Base-by-base conservation (phyloP, 2,888 invertebrate species). In the Dryobotodes eremita region DNA sequence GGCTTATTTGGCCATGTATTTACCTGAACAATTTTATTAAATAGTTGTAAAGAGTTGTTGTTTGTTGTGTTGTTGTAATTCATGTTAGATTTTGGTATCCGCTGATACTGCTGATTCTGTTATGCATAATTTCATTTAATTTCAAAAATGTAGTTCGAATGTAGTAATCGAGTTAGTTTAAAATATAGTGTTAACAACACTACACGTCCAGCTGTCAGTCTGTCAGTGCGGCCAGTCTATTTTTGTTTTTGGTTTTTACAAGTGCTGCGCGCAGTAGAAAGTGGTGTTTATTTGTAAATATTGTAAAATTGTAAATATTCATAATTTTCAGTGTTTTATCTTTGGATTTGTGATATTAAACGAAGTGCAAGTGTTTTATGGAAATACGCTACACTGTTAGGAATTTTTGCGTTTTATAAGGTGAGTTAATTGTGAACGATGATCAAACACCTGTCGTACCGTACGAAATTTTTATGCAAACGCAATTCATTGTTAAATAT, bases 281-380 rank as follows among this genome's bases (percentile, higher is more conserved):
- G 94, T 94, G 93, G 90, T 93, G 90, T 94, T 91, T 95, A 95
- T 95, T 95, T 95, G 95, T 96, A 96, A 96, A 96, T 96, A 96
- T 93, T 95, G 93, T 88, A 90, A 89, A 92, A 90, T 91, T 93
- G 93, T 94, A 94, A 94, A 95, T 95, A 94, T 87, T 89, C 77
- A 75, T 85, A 66, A 83, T 88, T 91, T 90, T 90, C 89, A 88
- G 83, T 86, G 88, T 88, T 91, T 86, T 88, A 84, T 84, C 82
- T 73, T 78, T 80, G 75, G 69, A 80, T 84, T 86, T 86, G 86
- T 90, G 86, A 84, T 90, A 88, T 84, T 82, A 86, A 82, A 85
- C 79, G 83, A 83, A 85, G 92, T 92, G 91, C 84, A 88, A 89
- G 93, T 95, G 93, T 93, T 95, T 91, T 92, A 94, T 94, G 94